phyloP scores from a whole-genome alignment of 2,888 invertebrate species.

The Ashinkailepas kermadecensis region DNA sequence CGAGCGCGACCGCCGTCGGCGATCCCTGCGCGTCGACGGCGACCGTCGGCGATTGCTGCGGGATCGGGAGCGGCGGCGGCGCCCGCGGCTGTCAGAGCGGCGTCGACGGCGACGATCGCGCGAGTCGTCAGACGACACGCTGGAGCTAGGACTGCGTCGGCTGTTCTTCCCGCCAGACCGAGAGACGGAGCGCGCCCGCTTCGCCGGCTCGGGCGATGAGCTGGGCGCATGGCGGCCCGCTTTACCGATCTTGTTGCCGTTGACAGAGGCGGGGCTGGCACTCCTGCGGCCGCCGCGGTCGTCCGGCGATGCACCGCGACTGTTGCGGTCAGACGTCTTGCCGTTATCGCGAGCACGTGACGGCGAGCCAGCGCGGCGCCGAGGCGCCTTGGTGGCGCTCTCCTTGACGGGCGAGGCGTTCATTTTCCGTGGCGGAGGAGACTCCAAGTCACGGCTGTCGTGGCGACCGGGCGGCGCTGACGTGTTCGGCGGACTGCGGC shows the following conservation, averaged over 20 bases:
- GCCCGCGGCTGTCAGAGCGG: not conserved
- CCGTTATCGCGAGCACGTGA: not conserved
- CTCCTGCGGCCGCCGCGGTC: not conserved
- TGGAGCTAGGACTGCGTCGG: not conserved
- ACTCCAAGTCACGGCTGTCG: not conserved
- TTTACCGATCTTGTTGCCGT: too few relatives aligned
- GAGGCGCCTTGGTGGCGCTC: not conserved
- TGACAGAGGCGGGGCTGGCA: not conserved
- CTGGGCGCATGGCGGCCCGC: not conserved
- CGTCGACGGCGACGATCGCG: slow-evolving; percentile 7
- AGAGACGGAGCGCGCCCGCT: not conserved
- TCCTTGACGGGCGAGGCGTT: not conserved
- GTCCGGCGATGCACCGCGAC: not conserved
- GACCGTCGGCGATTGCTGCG: not conserved
- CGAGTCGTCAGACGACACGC: slow-evolving; percentile 5
- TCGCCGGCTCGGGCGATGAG: not conserved
- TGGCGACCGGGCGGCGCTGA: not conserved
- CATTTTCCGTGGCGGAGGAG: not conserved
- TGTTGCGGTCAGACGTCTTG: not conserved
- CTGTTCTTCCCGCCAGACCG: not conserved
- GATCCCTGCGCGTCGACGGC: not conserved
- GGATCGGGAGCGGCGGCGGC: slow-evolving; percentile 14
- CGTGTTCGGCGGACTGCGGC: not conserved
- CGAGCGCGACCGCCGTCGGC: slow-evolving; percentile 1
- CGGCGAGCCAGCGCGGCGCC: not conserved